Percentiles rank a stretch among this genome's conserved stretches.
Evolutionary conservation across 2,113 vertebrate genomes (phyloP).

Genomic region (Salvelinus fontinalis): DNA sequence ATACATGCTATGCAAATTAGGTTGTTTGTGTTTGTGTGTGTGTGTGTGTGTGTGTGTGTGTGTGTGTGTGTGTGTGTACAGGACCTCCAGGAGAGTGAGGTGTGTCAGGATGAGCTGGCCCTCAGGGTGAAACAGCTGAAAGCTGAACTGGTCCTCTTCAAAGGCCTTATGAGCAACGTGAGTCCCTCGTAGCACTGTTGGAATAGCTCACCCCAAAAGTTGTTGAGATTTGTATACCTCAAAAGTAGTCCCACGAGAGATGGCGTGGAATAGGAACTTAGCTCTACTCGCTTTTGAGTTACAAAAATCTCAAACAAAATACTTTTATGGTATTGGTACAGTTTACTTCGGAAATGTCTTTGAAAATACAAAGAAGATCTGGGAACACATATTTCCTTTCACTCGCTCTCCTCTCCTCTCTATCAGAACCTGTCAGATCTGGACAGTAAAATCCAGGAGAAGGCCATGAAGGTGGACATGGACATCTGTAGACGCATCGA

Average conservation of each 20-base stretch:
- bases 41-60: slow-evolving; percentile 17
- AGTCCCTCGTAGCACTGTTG: slow-evolving; percentile 49
- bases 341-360: no score
- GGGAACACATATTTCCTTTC: not conserved
- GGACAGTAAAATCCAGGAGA: slow-evolving; percentile 95
- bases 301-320: no score
- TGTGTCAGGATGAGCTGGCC: slow-evolving; percentile 87
- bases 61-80: slow-evolving; percentile 49
- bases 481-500: slow-evolving; percentile 95
- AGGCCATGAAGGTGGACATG: slow-evolving; percentile 98
- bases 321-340: no score
- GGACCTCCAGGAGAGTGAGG: slow-evolving; percentile 92
- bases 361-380: no score
- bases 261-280: no score
- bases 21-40: not conserved
- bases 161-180: slow-evolving; percentile 93
- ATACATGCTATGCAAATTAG: not conserved
- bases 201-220: no score
- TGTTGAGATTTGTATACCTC: no score
- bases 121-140: slow-evolving; percentile 90
- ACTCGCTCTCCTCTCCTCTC: not conserved
- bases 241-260: no score
- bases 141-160: slow-evolving; percentile 91
- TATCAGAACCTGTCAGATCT: slow-evolving; percentile 86
- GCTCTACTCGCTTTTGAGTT: no score